Base-by-base conservation (phyloP, 1,140 invertebrate genomes). In the Bombus waltoni region DNA sequence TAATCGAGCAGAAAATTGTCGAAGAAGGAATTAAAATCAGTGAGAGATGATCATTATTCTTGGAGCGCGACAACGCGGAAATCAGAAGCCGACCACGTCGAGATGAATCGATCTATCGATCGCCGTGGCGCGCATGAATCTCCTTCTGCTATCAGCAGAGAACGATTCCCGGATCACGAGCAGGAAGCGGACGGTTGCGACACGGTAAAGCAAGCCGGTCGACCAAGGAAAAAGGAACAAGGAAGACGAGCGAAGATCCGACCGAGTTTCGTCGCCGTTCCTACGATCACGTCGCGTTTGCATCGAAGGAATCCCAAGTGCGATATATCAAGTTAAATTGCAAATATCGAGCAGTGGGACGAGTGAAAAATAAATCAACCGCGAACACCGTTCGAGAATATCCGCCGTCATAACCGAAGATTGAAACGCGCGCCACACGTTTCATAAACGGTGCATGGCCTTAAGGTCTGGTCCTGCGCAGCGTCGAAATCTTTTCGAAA, bases 311-410 rank as follows among this genome's bases (percentile, higher is more conserved):
- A 75, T 75, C 65, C 57, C 8, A 9, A 35, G 72, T 32, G 81
- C 42, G 72, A 76, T 83, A 66, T 62, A 83, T 76, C 72, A 75
- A 83, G 25, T 83, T 83, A 83, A 76, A 83, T 83, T 83, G 81
- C 44, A 76, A 76, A 83, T 76, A 76, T 83, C 81, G 71, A 81
- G 28, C 32, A 1, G 25, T 11, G 3, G 71, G n/a, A 44, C 38
- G 38, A 82, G 71, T 74, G 71, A 83, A 83, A 81, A 75, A 83
- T 83, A 83, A 66, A 83, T 83, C 72, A 53, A 38, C 53, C 70
- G 47, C 53, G 40, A 68, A 6, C 62, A 15, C 13, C 13, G 13
- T 13, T 15, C 13, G 13, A 65, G 62, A n/a, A n/a, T n/a, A 65
- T 32, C 13, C n/a, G 62, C 11, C 66, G 66, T 68, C 32, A 66